A percentile compares a stretch with the other conserved stretches of the same genome.
These are phyloP conservation scores for Elephantulus edwardii DNA, from an alignment of 2,113 vertebrate genomes.

Conservation along the genomic window DNA sequence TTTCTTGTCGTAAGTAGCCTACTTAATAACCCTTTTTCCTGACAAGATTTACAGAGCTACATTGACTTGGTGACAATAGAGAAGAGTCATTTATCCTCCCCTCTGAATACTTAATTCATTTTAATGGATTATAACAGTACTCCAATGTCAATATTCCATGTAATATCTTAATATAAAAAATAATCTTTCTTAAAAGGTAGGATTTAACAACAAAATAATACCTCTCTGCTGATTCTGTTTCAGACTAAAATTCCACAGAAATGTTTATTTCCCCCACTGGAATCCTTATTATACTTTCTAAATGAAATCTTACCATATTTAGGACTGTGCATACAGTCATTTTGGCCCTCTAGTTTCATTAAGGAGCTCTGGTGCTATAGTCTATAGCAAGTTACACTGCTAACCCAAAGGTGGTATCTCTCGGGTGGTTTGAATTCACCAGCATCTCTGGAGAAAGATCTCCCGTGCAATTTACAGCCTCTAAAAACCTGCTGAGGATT, in stretches of 20 bases:
- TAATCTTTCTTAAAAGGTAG: constrained; percentile 41
- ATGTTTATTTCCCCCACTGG: background rate
- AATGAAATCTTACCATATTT: background rate
- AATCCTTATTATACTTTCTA: background rate
- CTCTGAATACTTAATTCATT: background rate
- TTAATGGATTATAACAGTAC: background rate
- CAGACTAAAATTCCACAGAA: constrained; percentile 35
- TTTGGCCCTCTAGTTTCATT: background rate
- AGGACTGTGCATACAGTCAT: background rate
- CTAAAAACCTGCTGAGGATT: too few species aligned
- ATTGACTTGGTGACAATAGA: background rate
- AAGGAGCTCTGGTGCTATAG: too few species aligned
- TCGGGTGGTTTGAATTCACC: too few species aligned
- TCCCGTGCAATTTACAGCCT: too few species aligned
- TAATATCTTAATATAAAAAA: background rate
- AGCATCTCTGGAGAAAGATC: too few species aligned
- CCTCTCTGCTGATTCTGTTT: background rate
- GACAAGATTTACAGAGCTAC: background rate
- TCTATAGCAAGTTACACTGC: too few species aligned
- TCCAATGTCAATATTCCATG: constrained; percentile 9
- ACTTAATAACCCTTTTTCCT: background rate
- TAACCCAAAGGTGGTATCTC: too few species aligned
- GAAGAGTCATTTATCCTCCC: background rate
- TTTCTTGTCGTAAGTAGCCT: background rate
- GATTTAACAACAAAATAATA: background rate